Evolutionary conservation across 1,140 invertebrate genomes (phyloP).

Genomic region (Phocides pigmalion): DNA sequence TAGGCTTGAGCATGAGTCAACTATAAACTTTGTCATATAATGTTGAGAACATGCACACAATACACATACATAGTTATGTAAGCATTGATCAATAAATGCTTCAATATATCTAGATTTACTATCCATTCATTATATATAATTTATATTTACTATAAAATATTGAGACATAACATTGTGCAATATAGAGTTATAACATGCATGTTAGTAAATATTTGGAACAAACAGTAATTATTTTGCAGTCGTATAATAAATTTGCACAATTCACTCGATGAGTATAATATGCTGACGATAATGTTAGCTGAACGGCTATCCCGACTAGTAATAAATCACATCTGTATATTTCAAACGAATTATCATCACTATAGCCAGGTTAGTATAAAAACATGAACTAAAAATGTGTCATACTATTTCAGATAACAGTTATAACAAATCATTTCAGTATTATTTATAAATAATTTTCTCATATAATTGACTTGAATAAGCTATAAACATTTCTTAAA

Average conservation of each 20-base stretch:
- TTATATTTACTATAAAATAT: slow-evolving; percentile 76
- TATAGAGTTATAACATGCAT: slow-evolving; percentile 69
- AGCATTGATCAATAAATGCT: slow-evolving; percentile 40
- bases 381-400: no score
- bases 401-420: no score
- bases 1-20: slow-evolving; percentile 34
- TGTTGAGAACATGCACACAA: slow-evolving; percentile 32
- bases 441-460: no score
- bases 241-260: slow-evolving; percentile 74
- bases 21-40: slow-evolving; percentile 24
- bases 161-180: slow-evolving; percentile 81
- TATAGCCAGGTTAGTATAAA: no score
- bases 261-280: slow-evolving; percentile 59
- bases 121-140: slow-evolving; percentile 54
- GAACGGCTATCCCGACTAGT: slow-evolving; percentile 4
- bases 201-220: slow-evolving; percentile 72
- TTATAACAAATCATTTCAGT: no score
- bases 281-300: not conserved
- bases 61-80: slow-evolving; percentile 8
- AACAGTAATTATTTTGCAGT: slow-evolving; percentile 70
- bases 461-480: no score
- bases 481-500: no score
- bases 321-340: not conserved
- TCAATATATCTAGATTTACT: slow-evolving; percentile 53
- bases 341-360: no score